Base-by-base conservation (phyloP, 1,140 invertebrate species). In the Hycleus cichorii region DNA sequence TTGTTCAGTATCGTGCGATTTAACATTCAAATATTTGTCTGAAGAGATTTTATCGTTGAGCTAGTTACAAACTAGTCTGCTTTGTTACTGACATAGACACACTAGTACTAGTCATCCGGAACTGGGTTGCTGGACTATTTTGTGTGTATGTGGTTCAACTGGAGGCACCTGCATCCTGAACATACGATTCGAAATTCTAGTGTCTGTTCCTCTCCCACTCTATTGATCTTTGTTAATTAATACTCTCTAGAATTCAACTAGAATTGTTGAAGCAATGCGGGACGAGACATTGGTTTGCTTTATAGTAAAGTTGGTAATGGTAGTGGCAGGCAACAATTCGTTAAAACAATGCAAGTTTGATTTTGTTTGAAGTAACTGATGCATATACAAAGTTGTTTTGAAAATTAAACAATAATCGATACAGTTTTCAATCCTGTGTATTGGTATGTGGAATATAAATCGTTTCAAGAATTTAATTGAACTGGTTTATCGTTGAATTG, bases 171-270 rank as follows among this genome's bases (percentile, higher is more conserved):
- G 51, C 51, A 53, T 53, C 51, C 51, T 45, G 51, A 53, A 46
- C 51, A 53, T 4, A 53, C 42, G 44, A 46, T 57, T 49, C 44
- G 47, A 49, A 44, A 56, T 18, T 18, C 18, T 18, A 18, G 2
- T 18, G 18, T 1, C 18, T 18, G 18, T 18, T 18, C 18, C 18
- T 18, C 18, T 18, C 18, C 32, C 32, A 5, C 32, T 39, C 54
- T 57, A 57, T 57, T 57, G 54, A 57, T 57, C 54, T 57, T 57
- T 57, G 54, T 57, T 57, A 57, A 57, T 57, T 57, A 57, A 57
- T 57, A 46, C 47, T 57, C 32, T 24, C 32, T 32, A 32, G 32
- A 32, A 32, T 32, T 0, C 4, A 32, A 32, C 32, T 32, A 32
- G 32, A 5, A 32, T 3, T 7, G 7, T 32, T 32, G 7, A 32